Base-by-base conservation (phyloP, 2,113 vertebrate species). In the Hydrolagus affinis region DNA sequence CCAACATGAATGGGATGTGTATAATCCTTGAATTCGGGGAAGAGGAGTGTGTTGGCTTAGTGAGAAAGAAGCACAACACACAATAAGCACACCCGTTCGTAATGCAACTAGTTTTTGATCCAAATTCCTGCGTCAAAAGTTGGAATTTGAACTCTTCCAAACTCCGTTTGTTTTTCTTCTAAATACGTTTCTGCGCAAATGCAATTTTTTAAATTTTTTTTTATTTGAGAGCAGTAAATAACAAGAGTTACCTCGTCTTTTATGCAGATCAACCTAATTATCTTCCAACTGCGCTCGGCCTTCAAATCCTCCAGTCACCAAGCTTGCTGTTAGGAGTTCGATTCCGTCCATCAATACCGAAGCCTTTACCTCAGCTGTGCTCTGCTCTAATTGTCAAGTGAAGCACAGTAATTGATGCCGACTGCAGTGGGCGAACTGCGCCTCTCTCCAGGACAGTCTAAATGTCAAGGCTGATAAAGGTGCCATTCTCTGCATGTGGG, bases 391-490 rank as follows among this genome's bases (percentile, higher is more conserved):
- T 66, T 66, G 78, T 11, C 78, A 83, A n/a, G 0, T 21, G 62
- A 83, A 30, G 25, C 25, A 11, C 62, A 21, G 11, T 68, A 83
- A 83, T 66, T 64, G 64, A 80, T 30, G 15, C 7, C 6, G 23
- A 59, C n/a, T n/a, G 15, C 25, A 1, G 59, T 66, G 23, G 77
- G 25, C 25, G 19, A 14, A 30, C 8, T 9, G 11, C 64, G 25
- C 7, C 19, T 30, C 15, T 8, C 25, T 83, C 60, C 60, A 28
- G 23, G 15, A 64, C 62, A 28, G 59, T 28, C 28, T 19, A 83
- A 83, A 66, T 83, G 77, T 83, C 77, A 83, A 44, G 11, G 14
- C 77, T 83, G 32, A 83, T 83, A 83, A 68, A 32, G 17, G 60
- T 66, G 77, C 28, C 12, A 14, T 44, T 44, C 44, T 59, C 60